These are phyloP conservation scores for Rhadina sibilatrix DNA, from an alignment of 2,113 vertebrate genomes.

Conservation along the genomic window DNA sequence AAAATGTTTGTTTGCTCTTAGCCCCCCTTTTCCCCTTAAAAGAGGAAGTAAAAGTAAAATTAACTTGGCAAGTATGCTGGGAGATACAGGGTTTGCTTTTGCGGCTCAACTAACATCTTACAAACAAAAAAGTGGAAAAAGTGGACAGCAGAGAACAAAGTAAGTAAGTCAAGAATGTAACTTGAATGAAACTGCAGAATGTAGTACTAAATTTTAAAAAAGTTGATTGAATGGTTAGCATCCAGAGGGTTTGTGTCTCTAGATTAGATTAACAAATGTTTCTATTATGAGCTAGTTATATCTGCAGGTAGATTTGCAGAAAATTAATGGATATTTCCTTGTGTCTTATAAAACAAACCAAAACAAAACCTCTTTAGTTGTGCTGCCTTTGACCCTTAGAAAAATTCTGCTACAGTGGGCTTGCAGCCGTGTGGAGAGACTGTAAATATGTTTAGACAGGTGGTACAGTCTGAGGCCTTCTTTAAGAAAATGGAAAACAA, in stretches of 20 bases:
- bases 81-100: background rate
- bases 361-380: background rate
- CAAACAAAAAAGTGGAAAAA: background rate
- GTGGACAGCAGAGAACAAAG: background rate
- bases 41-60: background rate
- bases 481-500: conserved; percentile 23
- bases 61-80: background rate
- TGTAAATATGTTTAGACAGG: conserved; percentile 52
- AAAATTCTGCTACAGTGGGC: background rate
- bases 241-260: background rate
- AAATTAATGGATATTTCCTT: background rate
- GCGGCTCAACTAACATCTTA: background rate
- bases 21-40: background rate
- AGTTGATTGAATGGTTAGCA: background rate
- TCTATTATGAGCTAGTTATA: background rate
- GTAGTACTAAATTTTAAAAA: background rate
- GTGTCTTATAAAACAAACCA: background rate
- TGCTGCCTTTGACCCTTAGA: conserved; percentile 22
- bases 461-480: conserved; percentile 32
- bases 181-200: background rate
- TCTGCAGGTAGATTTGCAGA: background rate
- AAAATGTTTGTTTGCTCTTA: background rate
- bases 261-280: background rate
- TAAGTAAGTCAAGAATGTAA: background rate
- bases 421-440: background rate